Evolutionary conservation across 2,888 invertebrate genomes (phyloP), one percentile per base, ranked within the genome.

Genomic region (Patella depressa): DNA sequence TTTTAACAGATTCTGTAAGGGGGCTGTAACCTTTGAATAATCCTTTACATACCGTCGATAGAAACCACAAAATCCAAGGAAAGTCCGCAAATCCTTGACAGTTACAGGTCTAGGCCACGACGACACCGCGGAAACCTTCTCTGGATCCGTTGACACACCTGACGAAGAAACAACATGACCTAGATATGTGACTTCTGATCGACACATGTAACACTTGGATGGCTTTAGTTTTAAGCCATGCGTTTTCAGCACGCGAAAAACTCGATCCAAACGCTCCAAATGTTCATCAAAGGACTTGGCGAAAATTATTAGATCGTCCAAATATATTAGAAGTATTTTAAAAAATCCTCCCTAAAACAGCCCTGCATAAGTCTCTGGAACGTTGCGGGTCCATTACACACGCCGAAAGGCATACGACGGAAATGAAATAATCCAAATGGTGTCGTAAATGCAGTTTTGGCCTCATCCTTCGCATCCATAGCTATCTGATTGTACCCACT

Each of bases 361-460:
- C 75, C 70, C 29, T 75, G 75, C 78, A 78, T 78, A 34, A 78
- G 54, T 17, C 80, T 24, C 55, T 80, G 73, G 53, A 80, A 80
- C 45, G 45, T 45, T 45, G 45, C 1, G 0, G 45, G 45, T 45
- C 7, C 9, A 45, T 45, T 45, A 45, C 45, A 9, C 45, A 45
- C 9, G 4, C 45, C 45, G 45, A 45, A 45, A 45, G 45, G 45
- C 45, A 45, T 45, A 45, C 45, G 45, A 45, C 45, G 45, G 9
- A 45, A 45, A 45, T 45, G 45, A 45, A 45, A 45, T 45, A 45
- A 1, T 45, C 45, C 15, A 71, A 71, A n/a, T 69, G 73, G 7
- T 65, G 76, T 29, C 73, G 73, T 81, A 24, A 83, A 80, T 3
- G 82, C 82, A 53, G 79, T 81, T 57, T 84, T 83, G 53, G 77